Conservation (phyloP, 2,888 invertebrate species). For the Ommatoiulus sabulosus region DNA sequence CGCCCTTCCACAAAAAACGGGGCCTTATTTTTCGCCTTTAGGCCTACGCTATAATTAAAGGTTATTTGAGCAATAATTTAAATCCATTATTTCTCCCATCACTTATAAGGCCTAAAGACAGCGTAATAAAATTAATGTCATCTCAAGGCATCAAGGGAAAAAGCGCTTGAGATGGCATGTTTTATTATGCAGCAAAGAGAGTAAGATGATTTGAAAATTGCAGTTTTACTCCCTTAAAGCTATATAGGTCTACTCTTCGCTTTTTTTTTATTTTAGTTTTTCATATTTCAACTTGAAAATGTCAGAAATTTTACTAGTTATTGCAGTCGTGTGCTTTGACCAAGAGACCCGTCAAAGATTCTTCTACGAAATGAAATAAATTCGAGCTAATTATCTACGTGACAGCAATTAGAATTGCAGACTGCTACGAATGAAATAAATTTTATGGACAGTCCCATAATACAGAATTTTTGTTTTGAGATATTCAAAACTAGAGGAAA, state of each 20-base stretch:
- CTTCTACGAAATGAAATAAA: background rate
- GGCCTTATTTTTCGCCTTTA: background rate
- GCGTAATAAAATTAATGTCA: conserved; percentile 44
- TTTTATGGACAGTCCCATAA: too few relatives aligned
- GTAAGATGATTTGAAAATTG: conserved; percentile 2
- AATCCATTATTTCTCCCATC: conserved; percentile 26
- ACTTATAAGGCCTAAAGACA: conserved; percentile 15
- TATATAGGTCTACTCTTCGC: background rate
- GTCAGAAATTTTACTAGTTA: background rate
- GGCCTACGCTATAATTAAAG: conserved; percentile 38
- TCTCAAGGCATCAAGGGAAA: background rate
- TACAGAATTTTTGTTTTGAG: too few relatives aligned
- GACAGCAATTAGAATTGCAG: too few relatives aligned
- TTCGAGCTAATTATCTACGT: background rate
- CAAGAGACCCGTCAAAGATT: background rate
- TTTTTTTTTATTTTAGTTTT: background rate
- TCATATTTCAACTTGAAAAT: background rate
- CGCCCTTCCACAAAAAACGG: background rate
- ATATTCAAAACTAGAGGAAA: too few relatives aligned
- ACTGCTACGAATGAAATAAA: too few relatives aligned
- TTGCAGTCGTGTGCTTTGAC: background rate
- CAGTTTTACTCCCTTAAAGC: conserved; percentile 23
- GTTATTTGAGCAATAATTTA: conserved; percentile 38
- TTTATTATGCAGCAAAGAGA: conserved; percentile 10
- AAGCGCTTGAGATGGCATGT: conserved; percentile 14